Conservation (phyloP, 2,888 invertebrate genomes). For the Zhuqinia jingwanae region DNA sequence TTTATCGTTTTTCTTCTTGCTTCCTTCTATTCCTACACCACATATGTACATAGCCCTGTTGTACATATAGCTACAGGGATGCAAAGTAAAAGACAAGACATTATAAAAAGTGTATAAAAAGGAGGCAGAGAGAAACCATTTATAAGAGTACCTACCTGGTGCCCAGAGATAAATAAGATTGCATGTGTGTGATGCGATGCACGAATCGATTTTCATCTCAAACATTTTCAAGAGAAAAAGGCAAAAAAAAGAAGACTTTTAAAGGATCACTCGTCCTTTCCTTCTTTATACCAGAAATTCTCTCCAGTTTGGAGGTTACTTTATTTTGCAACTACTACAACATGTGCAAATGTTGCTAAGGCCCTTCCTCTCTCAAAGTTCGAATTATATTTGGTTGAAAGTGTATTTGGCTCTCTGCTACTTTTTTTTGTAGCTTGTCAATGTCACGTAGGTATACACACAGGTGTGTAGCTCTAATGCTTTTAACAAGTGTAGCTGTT, state of each 20-base stretch:
- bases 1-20: neutral
- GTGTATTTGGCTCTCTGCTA: too few relatives aligned
- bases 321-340: too few relatives aligned
- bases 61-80: neutral
- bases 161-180: neutral
- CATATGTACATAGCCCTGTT: neutral
- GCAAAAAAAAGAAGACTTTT: neutral
- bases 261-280: neutral
- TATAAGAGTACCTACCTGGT: neutral
- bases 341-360: too few relatives aligned
- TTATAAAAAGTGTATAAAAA: too few relatives aligned
- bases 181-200: too few relatives aligned
- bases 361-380: too few relatives aligned
- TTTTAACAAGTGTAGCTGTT: neutral
- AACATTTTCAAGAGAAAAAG: slow-evolving; percentile 27
- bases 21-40: neutral
- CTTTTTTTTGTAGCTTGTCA: neutral
- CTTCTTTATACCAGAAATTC: too few relatives aligned
- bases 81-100: too few relatives aligned
- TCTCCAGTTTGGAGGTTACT: too few relatives aligned
- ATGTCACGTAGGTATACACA: neutral
- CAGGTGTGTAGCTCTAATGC: neutral
- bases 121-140: neutral
- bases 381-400: too few relatives aligned
- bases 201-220: slow-evolving; percentile 38